A percentile compares a stretch with the other conserved stretches of the same genome.
Conservation (phyloP, 2,113 vertebrate genomes). For the Apeltes quadracus region DNA sequence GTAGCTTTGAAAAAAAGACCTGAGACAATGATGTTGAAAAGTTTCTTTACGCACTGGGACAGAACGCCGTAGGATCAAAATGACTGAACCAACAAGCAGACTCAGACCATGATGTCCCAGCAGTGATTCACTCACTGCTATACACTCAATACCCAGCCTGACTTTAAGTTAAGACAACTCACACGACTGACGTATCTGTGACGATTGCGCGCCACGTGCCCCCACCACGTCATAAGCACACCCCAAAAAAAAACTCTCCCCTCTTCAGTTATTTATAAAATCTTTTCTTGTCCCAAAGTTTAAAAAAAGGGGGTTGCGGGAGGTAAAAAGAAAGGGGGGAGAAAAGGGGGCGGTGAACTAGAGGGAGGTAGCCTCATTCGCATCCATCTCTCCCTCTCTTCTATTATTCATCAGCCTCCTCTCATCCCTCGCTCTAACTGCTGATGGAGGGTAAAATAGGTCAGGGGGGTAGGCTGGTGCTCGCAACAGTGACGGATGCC, state of each 20-base stretch:
- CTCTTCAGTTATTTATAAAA: constrained; percentile 67
- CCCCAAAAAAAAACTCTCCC: constrained; percentile 26
- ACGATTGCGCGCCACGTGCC: constrained; percentile 24
- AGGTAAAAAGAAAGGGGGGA: not conserved
- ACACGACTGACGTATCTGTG: constrained; percentile 39
- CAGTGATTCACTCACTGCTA: not conserved
- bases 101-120: not conserved
- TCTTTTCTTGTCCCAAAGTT: constrained; percentile 59
- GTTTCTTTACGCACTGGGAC: not conserved
- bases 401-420: constrained; percentile 74
- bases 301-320: constrained; percentile 33
- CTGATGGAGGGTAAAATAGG: constrained; percentile 77
- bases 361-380: constrained; percentile 57
- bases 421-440: constrained; percentile 62
- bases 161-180: not conserved
- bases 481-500: constrained; percentile 63
- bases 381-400: constrained; percentile 70
- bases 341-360: constrained; percentile 16
- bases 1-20: not conserved
- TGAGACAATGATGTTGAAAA: not conserved
- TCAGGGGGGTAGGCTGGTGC: constrained; percentile 60
- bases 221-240: constrained; percentile 46
- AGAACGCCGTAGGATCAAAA: not conserved
- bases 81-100: not conserved
- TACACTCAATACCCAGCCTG: not conserved